These are phyloP conservation scores for Stenolophus ochropezus DNA, from an alignment of 2,888 invertebrate genomes.

Conservation along the genomic window DNA sequence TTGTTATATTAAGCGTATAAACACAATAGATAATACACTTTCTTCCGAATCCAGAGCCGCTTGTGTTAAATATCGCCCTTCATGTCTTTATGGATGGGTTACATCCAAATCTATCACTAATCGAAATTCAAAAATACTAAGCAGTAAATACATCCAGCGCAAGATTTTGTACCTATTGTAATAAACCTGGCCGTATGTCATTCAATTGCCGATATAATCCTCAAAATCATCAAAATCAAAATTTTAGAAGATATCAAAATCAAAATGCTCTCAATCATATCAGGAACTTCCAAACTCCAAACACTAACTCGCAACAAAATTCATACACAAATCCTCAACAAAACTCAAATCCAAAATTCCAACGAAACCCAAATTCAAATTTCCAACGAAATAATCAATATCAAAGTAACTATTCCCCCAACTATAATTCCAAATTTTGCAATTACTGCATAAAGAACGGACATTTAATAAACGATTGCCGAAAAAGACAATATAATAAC, in stretches of 20 bases:
- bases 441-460: neutral
- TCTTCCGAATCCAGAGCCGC: conserved; percentile 61
- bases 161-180: neutral
- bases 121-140: conserved; percentile 44
- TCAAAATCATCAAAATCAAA: conserved; percentile 75
- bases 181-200: neutral
- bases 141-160: neutral
- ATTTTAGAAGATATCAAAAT: neutral
- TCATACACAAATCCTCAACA: too few species aligned
- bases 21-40: neutral
- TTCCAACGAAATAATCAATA: neutral
- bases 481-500: neutral
- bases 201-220: conserved; percentile 68
- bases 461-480: neutral
- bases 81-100: conserved; percentile 65
- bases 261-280: neutral
- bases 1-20: neutral
- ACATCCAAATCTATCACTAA: conserved; percentile 63
- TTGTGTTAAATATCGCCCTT: conserved; percentile 64
- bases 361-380: neutral
- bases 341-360: too few species aligned
- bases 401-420: neutral
- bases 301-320: too few species aligned
- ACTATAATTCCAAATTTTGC: neutral
- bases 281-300: neutral